Evolutionary conservation across 2,113 vertebrate genomes (phyloP).

Genomic region (Circaetus cinerascens): DNA sequence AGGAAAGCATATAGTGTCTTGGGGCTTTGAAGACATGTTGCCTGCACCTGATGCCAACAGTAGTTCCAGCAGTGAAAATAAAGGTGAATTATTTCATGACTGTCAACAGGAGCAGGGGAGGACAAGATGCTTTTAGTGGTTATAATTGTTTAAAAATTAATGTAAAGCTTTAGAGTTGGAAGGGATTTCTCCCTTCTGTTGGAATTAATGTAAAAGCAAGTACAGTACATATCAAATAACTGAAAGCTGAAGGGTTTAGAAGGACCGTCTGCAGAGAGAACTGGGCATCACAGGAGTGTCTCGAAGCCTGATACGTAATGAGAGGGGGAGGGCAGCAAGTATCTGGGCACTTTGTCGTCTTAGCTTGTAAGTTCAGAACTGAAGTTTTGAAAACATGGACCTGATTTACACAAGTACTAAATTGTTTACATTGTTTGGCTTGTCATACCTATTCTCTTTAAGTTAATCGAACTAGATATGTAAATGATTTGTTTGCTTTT

Average conservation of each 20-base stretch:
- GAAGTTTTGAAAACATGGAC: neutral
- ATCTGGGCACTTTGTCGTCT: neutral
- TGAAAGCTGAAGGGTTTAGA: neutral
- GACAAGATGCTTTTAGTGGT: neutral
- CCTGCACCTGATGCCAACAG: constrained; percentile 90
- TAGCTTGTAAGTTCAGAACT: neutral
- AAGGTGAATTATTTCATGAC: constrained; percentile 78
- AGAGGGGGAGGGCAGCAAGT: neutral
- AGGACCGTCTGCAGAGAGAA: neutral
- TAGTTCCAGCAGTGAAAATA: constrained; percentile 86
- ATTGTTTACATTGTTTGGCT: neutral
- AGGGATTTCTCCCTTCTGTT: neutral
- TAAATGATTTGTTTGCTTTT: neutral
- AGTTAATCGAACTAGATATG: neutral
- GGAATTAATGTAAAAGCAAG: neutral
- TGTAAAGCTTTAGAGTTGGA: neutral
- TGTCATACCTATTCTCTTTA: neutral
- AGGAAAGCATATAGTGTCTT: constrained; percentile 95
- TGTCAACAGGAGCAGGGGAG: neutral
- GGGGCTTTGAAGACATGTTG: constrained; percentile 98
- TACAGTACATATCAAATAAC: neutral
- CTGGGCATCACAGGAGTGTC: neutral
- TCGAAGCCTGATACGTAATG: neutral
- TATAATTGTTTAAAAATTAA: neutral
- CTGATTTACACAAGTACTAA: neutral